These are phyloP conservation scores for Araneus ventricosus DNA, from an alignment of 1,140 invertebrate species.

Conservation along the genomic window DNA sequence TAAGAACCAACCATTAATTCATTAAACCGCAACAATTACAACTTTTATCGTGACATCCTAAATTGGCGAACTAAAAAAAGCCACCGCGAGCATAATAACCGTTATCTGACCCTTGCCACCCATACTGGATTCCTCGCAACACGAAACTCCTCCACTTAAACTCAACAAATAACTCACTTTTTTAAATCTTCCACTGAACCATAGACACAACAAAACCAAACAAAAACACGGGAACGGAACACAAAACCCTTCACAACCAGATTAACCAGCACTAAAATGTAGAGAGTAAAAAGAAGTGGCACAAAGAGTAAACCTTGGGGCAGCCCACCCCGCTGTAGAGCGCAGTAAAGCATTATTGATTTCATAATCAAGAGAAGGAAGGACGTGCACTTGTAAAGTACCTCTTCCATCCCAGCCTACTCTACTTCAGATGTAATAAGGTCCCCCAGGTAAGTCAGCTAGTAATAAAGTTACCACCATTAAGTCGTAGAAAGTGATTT, in stretches of 20 bases:
- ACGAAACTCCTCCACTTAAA: neutral
- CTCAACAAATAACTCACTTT: neutral
- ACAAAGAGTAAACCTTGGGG: neutral
- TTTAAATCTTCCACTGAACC: neutral
- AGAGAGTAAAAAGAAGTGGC: neutral
- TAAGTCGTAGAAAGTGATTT: constrained; percentile 64
- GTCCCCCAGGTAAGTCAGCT: constrained; percentile 49
- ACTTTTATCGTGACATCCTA: too few species aligned
- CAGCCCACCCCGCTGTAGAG: neutral
- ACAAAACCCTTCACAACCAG: neutral
- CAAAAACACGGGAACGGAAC: neutral
- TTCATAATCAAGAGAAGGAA: constrained; percentile 51
- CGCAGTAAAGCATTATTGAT: constrained; percentile 58
- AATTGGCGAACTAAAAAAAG: too few species aligned
- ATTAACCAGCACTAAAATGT: neutral
- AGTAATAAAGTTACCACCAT: constrained; percentile 61
- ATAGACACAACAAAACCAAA: neutral
- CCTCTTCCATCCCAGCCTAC: neutral
- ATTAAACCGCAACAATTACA: too few species aligned
- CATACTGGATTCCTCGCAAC: neutral
- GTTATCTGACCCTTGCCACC: neutral
- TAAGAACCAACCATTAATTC: too few species aligned
- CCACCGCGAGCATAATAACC: neutral
- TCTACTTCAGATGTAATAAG: constrained; percentile 29
- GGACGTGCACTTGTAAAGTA: constrained; percentile 41